Percentiles rank a stretch among this genome's conserved stretches.
phyloP scores from a whole-genome alignment of 2,113 vertebrate genomes.

The Sylvietta virens region DNA sequence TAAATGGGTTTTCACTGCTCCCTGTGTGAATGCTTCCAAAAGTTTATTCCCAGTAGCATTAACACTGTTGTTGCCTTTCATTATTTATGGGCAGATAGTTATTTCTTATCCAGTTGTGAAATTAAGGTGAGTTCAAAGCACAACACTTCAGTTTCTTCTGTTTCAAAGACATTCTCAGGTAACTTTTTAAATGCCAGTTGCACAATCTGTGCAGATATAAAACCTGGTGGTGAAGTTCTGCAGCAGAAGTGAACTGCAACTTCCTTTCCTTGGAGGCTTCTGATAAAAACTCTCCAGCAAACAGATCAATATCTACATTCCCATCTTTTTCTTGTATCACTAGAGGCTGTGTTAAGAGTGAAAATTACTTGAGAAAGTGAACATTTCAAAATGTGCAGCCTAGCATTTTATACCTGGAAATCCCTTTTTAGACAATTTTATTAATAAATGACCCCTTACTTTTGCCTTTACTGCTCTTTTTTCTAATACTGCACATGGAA shows the following conservation, averaged over 20 bases:
- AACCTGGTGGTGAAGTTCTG: background rate
- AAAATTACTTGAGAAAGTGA: background rate
- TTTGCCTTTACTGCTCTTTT: background rate
- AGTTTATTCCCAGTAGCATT: background rate
- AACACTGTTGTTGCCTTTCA: background rate
- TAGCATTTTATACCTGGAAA: background rate
- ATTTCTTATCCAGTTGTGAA: background rate
- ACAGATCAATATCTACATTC: background rate
- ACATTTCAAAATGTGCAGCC: background rate
- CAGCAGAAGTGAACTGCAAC: background rate
- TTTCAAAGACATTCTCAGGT: background rate
- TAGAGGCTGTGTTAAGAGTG: background rate
- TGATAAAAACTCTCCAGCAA: background rate
- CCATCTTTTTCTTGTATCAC: background rate
- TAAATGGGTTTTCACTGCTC: background rate
- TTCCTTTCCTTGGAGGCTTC: background rate
- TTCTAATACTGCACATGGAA: background rate
- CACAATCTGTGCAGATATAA: background rate
- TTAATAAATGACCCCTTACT: background rate
- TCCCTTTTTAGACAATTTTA: background rate
- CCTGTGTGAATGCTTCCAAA: background rate
- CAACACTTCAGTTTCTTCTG: background rate
- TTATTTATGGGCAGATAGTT: background rate
- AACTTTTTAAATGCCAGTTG: background rate
- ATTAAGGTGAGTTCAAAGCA: background rate